Evolutionary conservation across 2,888 invertebrate genomes (phyloP), one percentile per base, ranked within the genome.

Genomic region (Ypsolopha sequella): DNA sequence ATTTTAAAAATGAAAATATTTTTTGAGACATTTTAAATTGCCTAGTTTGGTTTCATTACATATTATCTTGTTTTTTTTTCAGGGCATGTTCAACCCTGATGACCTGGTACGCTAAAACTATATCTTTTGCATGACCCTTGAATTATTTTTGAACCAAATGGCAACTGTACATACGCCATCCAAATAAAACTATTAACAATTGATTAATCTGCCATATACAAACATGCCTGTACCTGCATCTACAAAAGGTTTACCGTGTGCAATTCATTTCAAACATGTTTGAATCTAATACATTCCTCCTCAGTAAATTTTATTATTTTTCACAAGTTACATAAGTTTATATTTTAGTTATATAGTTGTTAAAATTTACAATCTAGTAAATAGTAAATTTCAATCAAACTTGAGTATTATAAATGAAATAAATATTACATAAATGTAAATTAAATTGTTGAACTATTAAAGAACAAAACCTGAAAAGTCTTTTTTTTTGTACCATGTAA

Each of bases 71-170:
- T 66, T 73, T 73, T 67, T 62, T 68, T 90, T 89, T 36, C 86
- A 93, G 93, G 94, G 95, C 64, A 95, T 95, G 94, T 95, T 95
- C 88, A 93, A 93, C 76, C 93, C 94, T 34, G 95, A 95, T 52
- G 95, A 95, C 78, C 88, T 95, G 80, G 90, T 91, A 80, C 85
- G 80, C 78, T 76, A 81, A 80, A 66, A 60, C 56, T 62, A 64
- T 41, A 55, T 65, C 64, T 72, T 66, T 67, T 78, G 85, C 85
- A 86, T 85, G 85, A 67, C 68, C 59, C 13, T 36, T 35, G 24
- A 24, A 36, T 36, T 24, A 24, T 66, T 62, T 61, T 68, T 74
- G 10, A 38, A 9, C 36, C 36, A 11, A 70, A 11, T 48, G 50
- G 45, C 52, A 48, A 34, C 34, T 49, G 43, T 52, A 52, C 10